Evolutionary conservation across 2,797 vertebrate species (phyloP).

Genomic region (Pipistrellus pipistrellus): DNA sequence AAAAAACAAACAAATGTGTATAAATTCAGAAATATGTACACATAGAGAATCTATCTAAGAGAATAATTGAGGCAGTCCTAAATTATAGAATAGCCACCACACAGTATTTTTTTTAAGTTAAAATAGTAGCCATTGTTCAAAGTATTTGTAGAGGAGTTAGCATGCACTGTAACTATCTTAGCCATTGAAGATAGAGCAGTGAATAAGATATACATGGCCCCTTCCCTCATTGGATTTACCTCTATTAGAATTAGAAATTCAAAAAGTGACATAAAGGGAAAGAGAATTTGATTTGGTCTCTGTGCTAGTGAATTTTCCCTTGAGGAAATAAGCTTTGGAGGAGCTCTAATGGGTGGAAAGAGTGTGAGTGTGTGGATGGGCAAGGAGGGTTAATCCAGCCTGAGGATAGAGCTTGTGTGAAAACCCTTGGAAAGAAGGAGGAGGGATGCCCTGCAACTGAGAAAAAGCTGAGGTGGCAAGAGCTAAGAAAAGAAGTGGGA

Average conservation of each 20-base stretch:
- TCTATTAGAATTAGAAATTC: neutral
- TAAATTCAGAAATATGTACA: constrained; percentile 10
- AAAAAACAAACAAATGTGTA: neutral
- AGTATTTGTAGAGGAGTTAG: neutral
- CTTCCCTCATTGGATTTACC: neutral
- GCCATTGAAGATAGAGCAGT: neutral
- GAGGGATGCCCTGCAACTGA: neutral
- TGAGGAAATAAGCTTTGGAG: neutral
- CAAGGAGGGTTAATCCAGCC: neutral
- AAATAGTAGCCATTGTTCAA: neutral
- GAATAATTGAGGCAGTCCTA: neutral
- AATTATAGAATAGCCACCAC: neutral
- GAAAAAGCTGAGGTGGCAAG: neutral
- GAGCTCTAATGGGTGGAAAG: neutral
- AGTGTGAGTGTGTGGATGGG: rapidly evolving
- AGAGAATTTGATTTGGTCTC: neutral
- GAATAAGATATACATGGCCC: neutral
- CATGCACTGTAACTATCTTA: neutral
- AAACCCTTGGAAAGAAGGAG: neutral
- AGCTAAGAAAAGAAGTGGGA: neutral
- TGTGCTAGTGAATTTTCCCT: neutral
- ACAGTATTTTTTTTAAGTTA: neutral
- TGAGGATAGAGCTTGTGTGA: neutral
- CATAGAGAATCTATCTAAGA: neutral
- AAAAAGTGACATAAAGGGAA: neutral